Evolutionary conservation across 2,113 vertebrate genomes (phyloP), one percentile per base, ranked within the genome.

Genomic region (Nothoprocta pentlandii): DNA sequence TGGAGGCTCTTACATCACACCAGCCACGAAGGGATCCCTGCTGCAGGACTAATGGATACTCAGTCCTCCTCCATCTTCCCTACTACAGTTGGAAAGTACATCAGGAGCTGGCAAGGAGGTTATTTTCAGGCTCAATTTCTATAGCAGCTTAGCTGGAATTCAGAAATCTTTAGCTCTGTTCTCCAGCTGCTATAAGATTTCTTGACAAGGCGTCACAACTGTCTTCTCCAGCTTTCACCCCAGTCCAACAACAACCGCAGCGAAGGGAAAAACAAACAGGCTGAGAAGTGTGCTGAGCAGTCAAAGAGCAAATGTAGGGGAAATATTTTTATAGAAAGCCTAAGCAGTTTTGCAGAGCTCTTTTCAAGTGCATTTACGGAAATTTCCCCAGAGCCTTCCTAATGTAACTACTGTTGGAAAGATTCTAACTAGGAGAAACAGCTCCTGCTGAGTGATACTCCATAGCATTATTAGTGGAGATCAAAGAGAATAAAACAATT

Each of bases 401-500:
- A 64, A 96, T 64, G 89, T 75, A 91, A 92, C 78, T 80, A 87
- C 81, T 1, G 9, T 77, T 71, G 62, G 85, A 83, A 83, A 77
- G 93, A 91, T 68, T 54, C 93, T 75, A 84, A 85, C 69, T 54
- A 91, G 89, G 78, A 94, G 86, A 20, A 89, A 68, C 77, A 89
- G 62, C 46, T 86, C 79, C 66, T 90, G 66, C 90, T 75, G 78
- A 80, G 89, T 66, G 90, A 80, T 68, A 59, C 87, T 79, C 90
- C 67, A 59, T 42, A 46, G 87, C 59, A 80, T 91, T 86, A 92
- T 80, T 85, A 76, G 71, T 12, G 23, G 64, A 80, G 85, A 94
- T 86, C 82, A 91, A 94, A 89, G 71, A 77, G 80, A 90, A 82
- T 90, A 66, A 88, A 93, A 85, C 87, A 93, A 96, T 93, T 79